phyloP scores from a whole-genome alignment of 2,797 vertebrate genomes.

The Austrolebias charrua region DNA sequence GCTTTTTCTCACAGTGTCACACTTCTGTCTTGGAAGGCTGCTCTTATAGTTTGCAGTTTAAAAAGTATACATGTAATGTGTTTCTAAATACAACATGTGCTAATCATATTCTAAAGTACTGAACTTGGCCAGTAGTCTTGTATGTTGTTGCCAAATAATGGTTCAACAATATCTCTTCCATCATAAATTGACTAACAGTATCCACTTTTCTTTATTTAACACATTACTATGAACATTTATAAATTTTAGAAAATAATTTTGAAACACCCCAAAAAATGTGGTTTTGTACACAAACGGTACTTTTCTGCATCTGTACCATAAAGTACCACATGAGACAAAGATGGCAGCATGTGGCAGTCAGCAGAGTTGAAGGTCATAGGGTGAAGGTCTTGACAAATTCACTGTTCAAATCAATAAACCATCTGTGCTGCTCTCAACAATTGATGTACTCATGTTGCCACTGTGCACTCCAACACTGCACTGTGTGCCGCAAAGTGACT shows the following conservation, averaged over 20 bases:
- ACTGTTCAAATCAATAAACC: slow-evolving; percentile 24
- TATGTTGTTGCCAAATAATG: too few species aligned
- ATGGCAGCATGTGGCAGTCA: slow-evolving; percentile 2
- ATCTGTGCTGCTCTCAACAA: slow-evolving; percentile 15
- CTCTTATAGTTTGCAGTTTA: background rate
- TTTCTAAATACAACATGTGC: background rate
- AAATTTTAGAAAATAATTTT: too few species aligned
- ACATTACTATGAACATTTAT: too few species aligned
- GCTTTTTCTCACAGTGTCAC: slow-evolving; percentile 21
- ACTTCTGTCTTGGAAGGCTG: background rate
- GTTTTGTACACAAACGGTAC: background rate
- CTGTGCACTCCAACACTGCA: background rate
- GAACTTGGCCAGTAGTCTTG: too few species aligned
- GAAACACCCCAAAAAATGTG: too few species aligned
- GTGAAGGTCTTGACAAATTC: slow-evolving; percentile 13
- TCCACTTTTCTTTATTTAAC: too few species aligned
- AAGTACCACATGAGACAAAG: slow-evolving; percentile 1
- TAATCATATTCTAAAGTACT: too few species aligned
- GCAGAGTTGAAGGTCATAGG: slow-evolving; percentile 8
- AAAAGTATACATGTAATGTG: background rate
- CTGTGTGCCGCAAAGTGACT: background rate
- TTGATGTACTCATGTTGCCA: background rate
- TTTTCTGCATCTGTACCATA: background rate
- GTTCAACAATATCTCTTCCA: background rate
- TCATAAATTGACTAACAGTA: too few species aligned